Conservation (phyloP, 2,888 invertebrate species). For the Chrysotoxum bicinctum region DNA sequence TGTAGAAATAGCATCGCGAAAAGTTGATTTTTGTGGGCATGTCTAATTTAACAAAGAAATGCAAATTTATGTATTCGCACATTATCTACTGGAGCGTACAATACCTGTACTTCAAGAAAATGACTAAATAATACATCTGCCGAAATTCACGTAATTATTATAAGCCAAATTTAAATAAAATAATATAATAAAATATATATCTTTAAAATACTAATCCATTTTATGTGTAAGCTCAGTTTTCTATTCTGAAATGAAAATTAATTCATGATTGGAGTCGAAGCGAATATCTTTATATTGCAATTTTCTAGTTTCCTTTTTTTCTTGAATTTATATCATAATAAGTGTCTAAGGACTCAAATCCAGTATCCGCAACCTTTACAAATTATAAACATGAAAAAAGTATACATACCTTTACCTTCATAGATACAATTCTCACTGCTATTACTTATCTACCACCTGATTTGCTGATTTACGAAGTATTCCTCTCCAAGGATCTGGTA, state of each 20-base stretch:
- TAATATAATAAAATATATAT: too few species aligned
- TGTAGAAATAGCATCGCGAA: too few species aligned
- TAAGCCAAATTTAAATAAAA: too few species aligned
- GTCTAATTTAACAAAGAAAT: too few species aligned
- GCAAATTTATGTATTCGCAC: too few species aligned
- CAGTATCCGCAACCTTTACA: slow-evolving; percentile 48
- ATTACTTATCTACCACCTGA: slow-evolving; percentile 60
- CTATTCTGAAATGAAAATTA: slow-evolving; percentile 51
- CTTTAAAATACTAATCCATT: too few species aligned
- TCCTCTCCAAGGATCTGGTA: slow-evolving; percentile 48
- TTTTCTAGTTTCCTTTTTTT: slow-evolving; percentile 59
- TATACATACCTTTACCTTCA: neutral
- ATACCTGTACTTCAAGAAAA: too few species aligned
- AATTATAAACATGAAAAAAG: slow-evolving; percentile 29
- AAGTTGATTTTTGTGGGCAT: too few species aligned
- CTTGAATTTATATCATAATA: slow-evolving; percentile 53
- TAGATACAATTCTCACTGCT: slow-evolving; percentile 23
- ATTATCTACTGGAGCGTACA: too few species aligned
- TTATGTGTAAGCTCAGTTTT: slow-evolving; percentile 1
- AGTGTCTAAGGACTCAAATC: slow-evolving; percentile 35
- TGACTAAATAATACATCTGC: too few species aligned
- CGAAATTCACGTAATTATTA: too few species aligned
- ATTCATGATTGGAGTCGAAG: slow-evolving; percentile 65
- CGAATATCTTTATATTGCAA: slow-evolving; percentile 59
- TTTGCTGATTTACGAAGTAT: slow-evolving; percentile 66